Evolutionary conservation across 2,113 vertebrate genomes (phyloP), one percentile per base, ranked within the genome.

Genomic region (Salminus brasiliensis): DNA sequence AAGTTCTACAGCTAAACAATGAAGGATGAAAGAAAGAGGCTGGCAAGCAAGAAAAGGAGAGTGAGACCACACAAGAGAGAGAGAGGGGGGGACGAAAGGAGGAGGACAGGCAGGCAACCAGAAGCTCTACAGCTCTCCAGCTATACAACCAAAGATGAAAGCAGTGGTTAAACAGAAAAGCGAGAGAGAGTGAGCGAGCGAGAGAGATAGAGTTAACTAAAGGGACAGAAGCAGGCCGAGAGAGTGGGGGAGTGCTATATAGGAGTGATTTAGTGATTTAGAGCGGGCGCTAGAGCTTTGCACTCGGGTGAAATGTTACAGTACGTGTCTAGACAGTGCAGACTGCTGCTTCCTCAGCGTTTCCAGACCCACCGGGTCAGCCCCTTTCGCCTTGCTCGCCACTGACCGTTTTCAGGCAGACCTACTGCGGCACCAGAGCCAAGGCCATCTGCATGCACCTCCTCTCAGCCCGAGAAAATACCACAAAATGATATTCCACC

Each of bases 241-340:
- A 49, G 47, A 18, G 47, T 13, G 9, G 4, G 47, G 4, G 15
- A 2, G 15, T 52, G 5, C 43, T n/a, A 5, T 52, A 52, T n/a
- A n/a, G n/a, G 47, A 32, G 25, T 52, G 25, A 45, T 62, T 29
- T 21, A 39, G 30, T 67, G 81, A 57, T 76, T 66, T 76, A 55
- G 29, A 69, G 63, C 41, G 67, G 79, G 76, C 55, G 65, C 15
- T 85, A 52, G 47, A 53, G 53, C n/a, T n/a, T n/a, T n/a, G 55
- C 39, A 65, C 47, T 67, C 47, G 77, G 80, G 76, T 83, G 79
- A 85, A 65, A 83, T 72, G 72, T 67, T 76, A 43, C 62, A 72
- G 62, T 45, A 30, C 74, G 62, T 52, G 81, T 75, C 69, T 75
- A 83, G 85, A 84, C 78, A 65, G 43, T n/a, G 29, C 2, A 39